These are phyloP conservation scores for Pseudochromis fuscus DNA, from an alignment of 2,797 vertebrate genomes.

Conservation along the genomic window DNA sequence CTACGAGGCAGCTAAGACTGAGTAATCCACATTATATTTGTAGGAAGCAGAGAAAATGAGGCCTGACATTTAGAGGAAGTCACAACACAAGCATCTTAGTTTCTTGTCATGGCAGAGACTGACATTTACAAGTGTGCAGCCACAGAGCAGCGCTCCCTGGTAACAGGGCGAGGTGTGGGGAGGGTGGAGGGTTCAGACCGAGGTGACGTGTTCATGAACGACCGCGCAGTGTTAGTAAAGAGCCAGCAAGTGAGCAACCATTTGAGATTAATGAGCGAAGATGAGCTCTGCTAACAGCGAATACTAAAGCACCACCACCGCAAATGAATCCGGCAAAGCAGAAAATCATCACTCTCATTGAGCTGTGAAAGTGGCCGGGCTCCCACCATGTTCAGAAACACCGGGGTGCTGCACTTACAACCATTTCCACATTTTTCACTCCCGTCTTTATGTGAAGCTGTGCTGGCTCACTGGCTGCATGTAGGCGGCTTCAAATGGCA, in stretches of 20 bases:
- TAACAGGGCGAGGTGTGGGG: slow-evolving; percentile 13
- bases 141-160: slow-evolving; percentile 11
- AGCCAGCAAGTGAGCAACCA: slow-evolving; percentile 25
- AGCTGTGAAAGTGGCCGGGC: slow-evolving; percentile 28
- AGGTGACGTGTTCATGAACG: slow-evolving; percentile 32
- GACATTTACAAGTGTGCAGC: slow-evolving; percentile 4
- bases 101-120: slow-evolving; percentile 1
- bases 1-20: too few relatives aligned
- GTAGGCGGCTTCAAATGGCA: background rate
- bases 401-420: background rate
- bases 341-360: slow-evolving; percentile 24
- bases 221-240: background rate
- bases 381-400: slow-evolving; percentile 9
- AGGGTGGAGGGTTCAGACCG: background rate
- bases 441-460: background rate
- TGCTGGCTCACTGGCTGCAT: background rate
- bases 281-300: slow-evolving; percentile 29
- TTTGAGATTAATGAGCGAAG: slow-evolving; percentile 44
- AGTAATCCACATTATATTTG: too few relatives aligned
- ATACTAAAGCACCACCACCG: background rate
- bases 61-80: background rate
- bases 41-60: background rate
- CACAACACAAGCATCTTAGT: background rate
- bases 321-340: slow-evolving; percentile 29
- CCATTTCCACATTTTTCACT: background rate